These are phyloP conservation scores for Temnothorax rugatulus DNA, from an alignment of 2,888 invertebrate species.

Conservation along the genomic window DNA sequence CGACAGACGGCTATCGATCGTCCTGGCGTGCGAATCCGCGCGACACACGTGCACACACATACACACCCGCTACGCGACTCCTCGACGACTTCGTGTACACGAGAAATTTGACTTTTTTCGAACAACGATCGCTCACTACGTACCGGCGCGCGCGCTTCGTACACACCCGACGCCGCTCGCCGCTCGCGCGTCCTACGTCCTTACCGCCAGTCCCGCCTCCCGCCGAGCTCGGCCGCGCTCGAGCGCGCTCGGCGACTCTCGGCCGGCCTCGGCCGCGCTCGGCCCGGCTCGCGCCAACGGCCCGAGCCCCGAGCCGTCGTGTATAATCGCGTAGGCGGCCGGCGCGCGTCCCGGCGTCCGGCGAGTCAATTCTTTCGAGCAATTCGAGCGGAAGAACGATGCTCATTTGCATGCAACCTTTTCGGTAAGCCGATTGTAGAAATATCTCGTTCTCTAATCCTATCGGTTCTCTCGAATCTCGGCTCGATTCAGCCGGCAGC, in stretches of 20 bases:
- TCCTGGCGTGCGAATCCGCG: background rate
- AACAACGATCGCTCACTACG: constrained; percentile 19
- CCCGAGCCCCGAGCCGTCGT: background rate
- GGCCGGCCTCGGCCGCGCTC: constrained; percentile 2
- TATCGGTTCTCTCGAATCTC: background rate
- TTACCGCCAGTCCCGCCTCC: constrained; percentile 51
- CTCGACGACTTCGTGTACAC: background rate
- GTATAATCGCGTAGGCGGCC: constrained; percentile 10
- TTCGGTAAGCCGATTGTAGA: background rate
- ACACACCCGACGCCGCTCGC: constrained; percentile 62
- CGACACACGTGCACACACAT: background rate
- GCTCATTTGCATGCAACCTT: background rate
- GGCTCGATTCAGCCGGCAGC: background rate
- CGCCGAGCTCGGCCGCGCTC: constrained; percentile 17
- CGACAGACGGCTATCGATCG: background rate
- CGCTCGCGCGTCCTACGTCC: too few relatives aligned
- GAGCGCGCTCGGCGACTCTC: background rate
- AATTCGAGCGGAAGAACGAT: background rate
- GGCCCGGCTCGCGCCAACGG: background rate
- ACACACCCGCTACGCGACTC: background rate
- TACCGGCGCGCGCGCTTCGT: constrained; percentile 52
- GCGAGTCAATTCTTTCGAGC: background rate
- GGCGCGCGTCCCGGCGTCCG: background rate
- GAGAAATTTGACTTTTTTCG: constrained; percentile 41
- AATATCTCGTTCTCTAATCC: background rate